Conservation (phyloP, 2,113 vertebrate genomes). For the Aptenodytes forsteri region DNA sequence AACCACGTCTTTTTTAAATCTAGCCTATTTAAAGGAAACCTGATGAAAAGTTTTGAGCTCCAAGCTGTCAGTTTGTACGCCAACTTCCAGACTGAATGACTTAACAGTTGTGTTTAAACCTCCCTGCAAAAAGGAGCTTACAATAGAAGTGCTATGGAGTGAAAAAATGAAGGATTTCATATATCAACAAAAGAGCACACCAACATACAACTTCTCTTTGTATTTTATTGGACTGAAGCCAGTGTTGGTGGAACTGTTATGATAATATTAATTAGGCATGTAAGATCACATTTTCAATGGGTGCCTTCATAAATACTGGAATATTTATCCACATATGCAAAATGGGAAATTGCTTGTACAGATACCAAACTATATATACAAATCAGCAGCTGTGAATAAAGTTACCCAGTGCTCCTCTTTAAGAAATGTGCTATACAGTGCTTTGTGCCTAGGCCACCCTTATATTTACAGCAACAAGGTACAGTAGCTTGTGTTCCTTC, state of each 20-base stretch:
- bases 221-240: conserved; percentile 32
- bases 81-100: conserved; percentile 29
- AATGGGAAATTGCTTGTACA: conserved; percentile 3
- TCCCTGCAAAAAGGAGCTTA: conserved; percentile 6
- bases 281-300: conserved; percentile 58
- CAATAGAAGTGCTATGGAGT: conserved; percentile 28
- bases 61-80: conserved; percentile 26
- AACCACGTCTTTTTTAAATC: not conserved
- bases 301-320: conserved; percentile 1
- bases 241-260: conserved; percentile 1
- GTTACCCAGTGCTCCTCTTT: not conserved
- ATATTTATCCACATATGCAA: conserved; percentile 1
- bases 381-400: not conserved
- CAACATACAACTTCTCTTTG: conserved; percentile 48
- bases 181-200: conserved; percentile 40
- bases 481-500: not conserved
- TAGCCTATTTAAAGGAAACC: conserved; percentile 8
- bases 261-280: conserved; percentile 54
- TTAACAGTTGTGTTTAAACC: conserved; percentile 25
- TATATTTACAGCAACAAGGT: not conserved
- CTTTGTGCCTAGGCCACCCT: not conserved
- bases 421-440: not conserved
- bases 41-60: conserved; percentile 38
- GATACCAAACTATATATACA: not conserved
- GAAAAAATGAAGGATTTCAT: conserved; percentile 44